Evolutionary conservation across 2,888 invertebrate genomes (phyloP).

Genomic region (Azorinus chamasolen): DNA sequence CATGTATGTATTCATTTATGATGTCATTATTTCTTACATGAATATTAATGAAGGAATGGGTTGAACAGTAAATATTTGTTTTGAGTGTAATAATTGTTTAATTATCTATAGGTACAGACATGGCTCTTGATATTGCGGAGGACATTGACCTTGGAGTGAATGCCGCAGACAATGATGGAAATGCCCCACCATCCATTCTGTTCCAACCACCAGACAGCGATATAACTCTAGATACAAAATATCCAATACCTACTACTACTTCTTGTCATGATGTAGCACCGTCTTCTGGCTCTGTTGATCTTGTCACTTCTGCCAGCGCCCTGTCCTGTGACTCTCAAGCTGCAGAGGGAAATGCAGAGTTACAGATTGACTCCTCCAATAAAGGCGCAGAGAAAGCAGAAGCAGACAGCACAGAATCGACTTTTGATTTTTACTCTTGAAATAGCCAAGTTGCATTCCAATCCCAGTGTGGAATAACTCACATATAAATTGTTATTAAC

Average conservation of each 20-base stretch:
- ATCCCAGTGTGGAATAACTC: no score
- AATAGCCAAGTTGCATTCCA: no score
- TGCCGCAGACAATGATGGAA: slow-evolving; percentile 1
- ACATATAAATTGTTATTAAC: no score
- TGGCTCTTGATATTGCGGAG: slow-evolving; percentile 50
- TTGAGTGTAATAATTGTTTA: no score
- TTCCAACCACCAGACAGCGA: slow-evolving; percentile 53
- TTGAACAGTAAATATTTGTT: no score
- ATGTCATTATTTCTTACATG: no score
- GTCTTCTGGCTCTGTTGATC: slow-evolving; percentile 39
- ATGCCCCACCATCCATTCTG: slow-evolving; percentile 20
- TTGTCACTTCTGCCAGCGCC: slow-evolving; percentile 6
- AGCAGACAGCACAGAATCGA: slow-evolving; percentile 45
- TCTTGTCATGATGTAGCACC: slow-evolving; percentile 21
- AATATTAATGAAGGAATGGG: no score
- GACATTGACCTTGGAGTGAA: slow-evolving; percentile 46
- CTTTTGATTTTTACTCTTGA: slow-evolving; percentile 55
- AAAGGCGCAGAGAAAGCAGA: slow-evolving; percentile 32
- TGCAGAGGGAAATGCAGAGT: background rate
- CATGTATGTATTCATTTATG: no score
- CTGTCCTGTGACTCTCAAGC: no score
- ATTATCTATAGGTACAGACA: slow-evolving; percentile 46
- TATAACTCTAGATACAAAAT: slow-evolving; percentile 26
- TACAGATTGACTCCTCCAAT: background rate
- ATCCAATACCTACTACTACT: background rate